These are phyloP conservation scores for Acheta domesticus DNA, from an alignment of 2,888 invertebrate species.

Conservation along the genomic window DNA sequence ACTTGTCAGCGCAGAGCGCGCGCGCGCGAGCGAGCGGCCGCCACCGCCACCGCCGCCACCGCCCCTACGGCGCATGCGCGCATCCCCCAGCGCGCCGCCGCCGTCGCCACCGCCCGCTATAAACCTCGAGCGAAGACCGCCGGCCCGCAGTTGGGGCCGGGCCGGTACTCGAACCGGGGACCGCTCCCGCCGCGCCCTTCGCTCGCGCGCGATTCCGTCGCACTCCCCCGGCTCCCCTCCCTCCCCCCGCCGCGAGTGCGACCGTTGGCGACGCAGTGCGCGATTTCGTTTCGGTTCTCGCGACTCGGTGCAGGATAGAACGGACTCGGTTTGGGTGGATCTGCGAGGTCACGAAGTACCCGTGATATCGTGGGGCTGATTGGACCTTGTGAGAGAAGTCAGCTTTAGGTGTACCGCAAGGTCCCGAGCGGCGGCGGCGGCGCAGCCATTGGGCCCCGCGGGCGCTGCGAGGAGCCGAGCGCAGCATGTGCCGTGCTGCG, in stretches of 20 bases:
- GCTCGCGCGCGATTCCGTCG: not conserved
- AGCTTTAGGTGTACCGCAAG: not conserved
- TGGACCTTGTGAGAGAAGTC: not conserved
- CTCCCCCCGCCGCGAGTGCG: not conserved
- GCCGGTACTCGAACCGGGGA: constrained; percentile 18
- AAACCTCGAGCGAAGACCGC: not conserved
- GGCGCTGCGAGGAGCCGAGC: constrained; percentile 9
- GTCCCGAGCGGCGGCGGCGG: too few species aligned
- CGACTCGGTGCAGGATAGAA: not conserved
- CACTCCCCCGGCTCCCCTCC: not conserved
- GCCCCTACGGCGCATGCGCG: not conserved
- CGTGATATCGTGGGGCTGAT: not conserved
- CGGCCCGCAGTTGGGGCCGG: constrained; percentile 4
- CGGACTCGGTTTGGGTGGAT: not conserved
- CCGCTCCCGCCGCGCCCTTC: not conserved
- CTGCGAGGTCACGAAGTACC: not conserved
- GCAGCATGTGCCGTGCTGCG: not conserved
- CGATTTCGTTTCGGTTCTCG: not conserved
- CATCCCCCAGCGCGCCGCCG: not conserved
- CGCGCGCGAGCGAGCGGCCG: not conserved
- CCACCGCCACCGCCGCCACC: not conserved
- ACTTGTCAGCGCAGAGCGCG: not conserved
- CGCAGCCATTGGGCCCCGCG: not conserved
- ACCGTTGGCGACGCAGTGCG: not conserved
- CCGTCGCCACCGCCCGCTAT: not conserved